phyloP scores from a whole-genome alignment of 2,113 vertebrate genomes.

The Sorex araneus region DNA sequence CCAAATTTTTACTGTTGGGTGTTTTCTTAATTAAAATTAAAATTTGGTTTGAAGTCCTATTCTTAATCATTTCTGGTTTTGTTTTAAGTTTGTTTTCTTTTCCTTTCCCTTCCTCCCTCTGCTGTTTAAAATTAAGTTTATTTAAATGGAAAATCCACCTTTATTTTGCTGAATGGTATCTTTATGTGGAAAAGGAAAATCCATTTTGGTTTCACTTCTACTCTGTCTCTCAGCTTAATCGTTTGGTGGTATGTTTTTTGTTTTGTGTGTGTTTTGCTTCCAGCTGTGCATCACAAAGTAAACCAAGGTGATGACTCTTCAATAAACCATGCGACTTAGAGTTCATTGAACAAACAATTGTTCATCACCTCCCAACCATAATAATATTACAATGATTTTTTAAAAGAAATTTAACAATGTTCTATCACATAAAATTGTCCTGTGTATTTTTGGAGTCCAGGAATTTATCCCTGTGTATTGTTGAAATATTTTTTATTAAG shows the following conservation, averaged over 20 bases:
- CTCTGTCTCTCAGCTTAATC: slow-evolving; percentile 84
- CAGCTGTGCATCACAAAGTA: slow-evolving; percentile 87
- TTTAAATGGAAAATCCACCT: slow-evolving; percentile 86
- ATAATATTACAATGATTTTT: slow-evolving; percentile 69
- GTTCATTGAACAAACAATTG: slow-evolving; percentile 86
- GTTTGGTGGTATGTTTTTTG: slow-evolving; percentile 78
- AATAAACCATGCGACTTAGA: slow-evolving; percentile 84
- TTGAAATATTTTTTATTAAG: slow-evolving; percentile 8
- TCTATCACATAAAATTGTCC: slow-evolving; percentile 57
- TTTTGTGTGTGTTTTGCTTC: slow-evolving; percentile 83
- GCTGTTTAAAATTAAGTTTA: slow-evolving; percentile 82
- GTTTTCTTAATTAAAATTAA: slow-evolving; percentile 86
- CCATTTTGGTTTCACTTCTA: slow-evolving; percentile 77
- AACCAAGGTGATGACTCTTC: slow-evolving; percentile 82
- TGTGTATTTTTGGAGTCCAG: neutral
- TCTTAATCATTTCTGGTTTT: slow-evolving; percentile 83
- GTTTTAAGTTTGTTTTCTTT: slow-evolving; percentile 83
- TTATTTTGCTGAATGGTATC: slow-evolving; percentile 85
- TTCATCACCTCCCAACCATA: slow-evolving; percentile 49
- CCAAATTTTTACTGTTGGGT: slow-evolving; percentile 82
- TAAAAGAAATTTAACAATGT: slow-evolving; percentile 73
- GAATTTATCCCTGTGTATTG: slow-evolving; percentile 54
- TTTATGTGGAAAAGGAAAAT: slow-evolving; percentile 85
- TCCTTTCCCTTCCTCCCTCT: slow-evolving; percentile 76
- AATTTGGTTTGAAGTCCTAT: slow-evolving; percentile 85